Conservation (phyloP, 2,113 vertebrate species). For the Charina bottae region DNA sequence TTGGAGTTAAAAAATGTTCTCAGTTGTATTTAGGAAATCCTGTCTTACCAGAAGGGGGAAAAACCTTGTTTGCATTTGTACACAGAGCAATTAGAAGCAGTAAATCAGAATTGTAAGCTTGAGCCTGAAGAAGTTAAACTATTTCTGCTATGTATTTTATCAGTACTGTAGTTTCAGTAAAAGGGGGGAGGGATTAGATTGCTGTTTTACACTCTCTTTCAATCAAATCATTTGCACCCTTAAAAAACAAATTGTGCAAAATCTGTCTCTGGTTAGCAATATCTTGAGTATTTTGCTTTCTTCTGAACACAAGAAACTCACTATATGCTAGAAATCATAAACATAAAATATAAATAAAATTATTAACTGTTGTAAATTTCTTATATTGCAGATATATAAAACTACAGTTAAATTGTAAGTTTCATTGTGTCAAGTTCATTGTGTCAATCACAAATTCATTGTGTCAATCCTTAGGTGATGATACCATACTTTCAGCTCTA, state of each 20-base stretch:
- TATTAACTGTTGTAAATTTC: neutral
- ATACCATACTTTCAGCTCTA: neutral
- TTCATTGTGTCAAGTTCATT: neutral
- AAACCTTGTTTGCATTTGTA: neutral
- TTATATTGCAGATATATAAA: neutral
- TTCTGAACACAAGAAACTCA: neutral
- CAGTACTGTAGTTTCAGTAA: neutral
- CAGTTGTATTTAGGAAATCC: neutral
- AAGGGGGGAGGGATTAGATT: neutral
- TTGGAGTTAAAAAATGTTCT: neutral
- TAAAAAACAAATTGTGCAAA: neutral
- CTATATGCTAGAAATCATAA: neutral
- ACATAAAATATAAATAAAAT: neutral
- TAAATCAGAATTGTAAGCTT: neutral
- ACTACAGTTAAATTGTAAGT: neutral
- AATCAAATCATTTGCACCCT: neutral
- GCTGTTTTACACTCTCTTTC: neutral
- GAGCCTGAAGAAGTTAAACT: neutral
- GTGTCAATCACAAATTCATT: neutral
- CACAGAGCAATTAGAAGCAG: neutral
- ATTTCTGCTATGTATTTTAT: neutral
- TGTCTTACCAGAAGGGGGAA: neutral
- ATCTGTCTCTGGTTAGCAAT: neutral
- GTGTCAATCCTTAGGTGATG: neutral
- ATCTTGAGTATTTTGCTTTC: neutral